phyloP scores from a whole-genome alignment of 2,888 invertebrate genomes.

The Drosophila pseudotakahashii region DNA sequence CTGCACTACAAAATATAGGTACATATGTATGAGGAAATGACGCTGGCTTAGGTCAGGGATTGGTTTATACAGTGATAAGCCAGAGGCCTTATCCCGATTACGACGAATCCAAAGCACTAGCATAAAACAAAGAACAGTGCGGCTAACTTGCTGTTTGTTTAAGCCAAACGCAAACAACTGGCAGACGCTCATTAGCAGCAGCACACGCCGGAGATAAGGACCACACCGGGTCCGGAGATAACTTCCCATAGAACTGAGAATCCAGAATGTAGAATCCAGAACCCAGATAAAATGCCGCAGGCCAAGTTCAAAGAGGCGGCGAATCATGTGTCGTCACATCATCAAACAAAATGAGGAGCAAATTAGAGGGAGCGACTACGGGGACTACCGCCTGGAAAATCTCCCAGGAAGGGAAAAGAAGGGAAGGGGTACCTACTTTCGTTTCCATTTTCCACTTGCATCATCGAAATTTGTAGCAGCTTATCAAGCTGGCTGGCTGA shows the following conservation, averaged over 20 bases:
- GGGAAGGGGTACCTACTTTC: constrained; percentile 23
- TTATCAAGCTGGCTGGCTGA: constrained; percentile 59
- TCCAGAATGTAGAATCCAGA: not conserved
- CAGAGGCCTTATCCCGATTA: not conserved
- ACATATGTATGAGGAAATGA: constrained; percentile 1
- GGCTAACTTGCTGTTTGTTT: constrained; percentile 53
- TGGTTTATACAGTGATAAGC: constrained; percentile 28
- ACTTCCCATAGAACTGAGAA: constrained; percentile 2
- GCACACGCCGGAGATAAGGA: constrained; percentile 63
- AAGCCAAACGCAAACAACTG: constrained; percentile 54
- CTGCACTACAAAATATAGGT: not conserved
- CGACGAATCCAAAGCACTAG: constrained; percentile 4
- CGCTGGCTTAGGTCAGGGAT: constrained; percentile 42
- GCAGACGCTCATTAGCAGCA: constrained; percentile 42
- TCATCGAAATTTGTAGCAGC: constrained; percentile 72
- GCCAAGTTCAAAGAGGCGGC: constrained; percentile 70
- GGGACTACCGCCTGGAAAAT: constrained; percentile 15
- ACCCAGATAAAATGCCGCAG: constrained; percentile 45
- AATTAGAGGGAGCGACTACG: constrained; percentile 58
- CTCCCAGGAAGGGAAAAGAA: not conserved
- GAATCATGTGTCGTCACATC: constrained; percentile 53
- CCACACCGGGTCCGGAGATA: constrained; percentile 45
- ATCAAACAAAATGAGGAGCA: constrained; percentile 68
- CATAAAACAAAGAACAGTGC: constrained; percentile 27
- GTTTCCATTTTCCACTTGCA: constrained; percentile 57